Evolutionary conservation across 2,113 vertebrate genomes (phyloP).

Genomic region (Dinomys branickii): DNA sequence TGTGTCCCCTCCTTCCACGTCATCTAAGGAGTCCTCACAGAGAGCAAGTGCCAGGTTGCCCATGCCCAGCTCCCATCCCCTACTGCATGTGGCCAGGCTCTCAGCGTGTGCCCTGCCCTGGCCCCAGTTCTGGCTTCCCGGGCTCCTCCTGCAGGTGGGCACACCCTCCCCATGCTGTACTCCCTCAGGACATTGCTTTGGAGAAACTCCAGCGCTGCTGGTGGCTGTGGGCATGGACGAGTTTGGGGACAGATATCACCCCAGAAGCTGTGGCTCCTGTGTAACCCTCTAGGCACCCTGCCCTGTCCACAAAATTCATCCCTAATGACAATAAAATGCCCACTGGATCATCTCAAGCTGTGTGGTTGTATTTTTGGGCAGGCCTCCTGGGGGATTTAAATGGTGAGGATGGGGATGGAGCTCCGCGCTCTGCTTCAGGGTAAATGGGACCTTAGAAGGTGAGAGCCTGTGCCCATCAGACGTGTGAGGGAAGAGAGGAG

Average conservation of each 20-base stretch:
- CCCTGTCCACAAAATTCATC: background rate
- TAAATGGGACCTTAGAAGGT: background rate
- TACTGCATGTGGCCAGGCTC: background rate
- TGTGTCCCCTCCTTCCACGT: background rate
- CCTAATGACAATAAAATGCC: constrained; percentile 69
- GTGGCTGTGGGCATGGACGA: background rate
- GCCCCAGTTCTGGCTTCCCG: background rate
- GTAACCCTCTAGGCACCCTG: background rate
- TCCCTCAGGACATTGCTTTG: background rate
- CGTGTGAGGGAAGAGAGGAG: background rate
- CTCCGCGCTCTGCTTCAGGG: background rate
- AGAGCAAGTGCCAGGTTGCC: background rate
- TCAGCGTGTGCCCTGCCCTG: background rate
- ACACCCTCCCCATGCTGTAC: background rate
- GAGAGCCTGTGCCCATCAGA: background rate
- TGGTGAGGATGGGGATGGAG: background rate
- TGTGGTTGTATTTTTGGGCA: background rate
- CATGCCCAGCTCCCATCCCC: background rate
- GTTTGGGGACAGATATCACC: background rate
- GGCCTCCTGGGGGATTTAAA: background rate
- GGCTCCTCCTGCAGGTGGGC: background rate
- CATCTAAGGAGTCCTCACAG: background rate
- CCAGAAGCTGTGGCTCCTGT: background rate
- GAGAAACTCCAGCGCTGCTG: background rate
- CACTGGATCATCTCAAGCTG: background rate